These are phyloP conservation scores for Eleginops maclovinus DNA, from an alignment of 2,113 vertebrate species.

Conservation along the genomic window DNA sequence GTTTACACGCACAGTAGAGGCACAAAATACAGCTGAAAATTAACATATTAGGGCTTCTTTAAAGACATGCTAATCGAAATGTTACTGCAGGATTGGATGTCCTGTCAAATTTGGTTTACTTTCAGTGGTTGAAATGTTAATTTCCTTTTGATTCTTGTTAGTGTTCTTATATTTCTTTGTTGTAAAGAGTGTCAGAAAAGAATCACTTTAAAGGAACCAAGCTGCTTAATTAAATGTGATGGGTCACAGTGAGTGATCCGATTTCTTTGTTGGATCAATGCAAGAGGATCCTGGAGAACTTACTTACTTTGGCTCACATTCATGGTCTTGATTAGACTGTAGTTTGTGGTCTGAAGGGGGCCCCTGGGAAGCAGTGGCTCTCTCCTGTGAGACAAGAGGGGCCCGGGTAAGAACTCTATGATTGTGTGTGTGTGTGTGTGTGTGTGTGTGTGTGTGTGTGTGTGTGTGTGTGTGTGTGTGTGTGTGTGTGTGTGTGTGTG, in stretches of 20 bases:
- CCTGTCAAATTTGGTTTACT: neutral
- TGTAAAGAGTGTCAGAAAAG: slow-evolving; percentile 28
- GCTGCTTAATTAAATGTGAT: slow-evolving; percentile 61
- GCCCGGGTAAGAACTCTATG: slow-evolving; percentile 34
- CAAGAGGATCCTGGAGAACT: slow-evolving; percentile 58
- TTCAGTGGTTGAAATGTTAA: neutral
- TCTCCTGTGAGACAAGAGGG: slow-evolving; percentile 41
- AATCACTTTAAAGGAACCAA: slow-evolving; percentile 28
- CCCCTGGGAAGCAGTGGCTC: slow-evolving; percentile 49
- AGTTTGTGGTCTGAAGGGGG: slow-evolving; percentile 53
- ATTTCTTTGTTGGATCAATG: slow-evolving; percentile 66
- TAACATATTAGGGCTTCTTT: no score
- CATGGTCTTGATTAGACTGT: slow-evolving; percentile 54
- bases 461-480: slow-evolving; percentile 2
- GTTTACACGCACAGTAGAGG: no score
- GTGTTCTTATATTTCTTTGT: neutral
- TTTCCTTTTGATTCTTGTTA: neutral
- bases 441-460: slow-evolving; percentile 3
- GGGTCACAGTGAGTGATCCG: slow-evolving; percentile 61
- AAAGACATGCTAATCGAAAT: neutral
- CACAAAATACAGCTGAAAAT: no score
- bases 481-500: slow-evolving; percentile 14
- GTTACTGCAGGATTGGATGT: neutral
- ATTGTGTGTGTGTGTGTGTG: slow-evolving; percentile 6
- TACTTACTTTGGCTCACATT: slow-evolving; percentile 46